A percentile compares a stretch with the other conserved stretches of the same genome.
Evolutionary conservation across 2,888 invertebrate species (phyloP).

Genomic region (Subacronicta megacephala): DNA sequence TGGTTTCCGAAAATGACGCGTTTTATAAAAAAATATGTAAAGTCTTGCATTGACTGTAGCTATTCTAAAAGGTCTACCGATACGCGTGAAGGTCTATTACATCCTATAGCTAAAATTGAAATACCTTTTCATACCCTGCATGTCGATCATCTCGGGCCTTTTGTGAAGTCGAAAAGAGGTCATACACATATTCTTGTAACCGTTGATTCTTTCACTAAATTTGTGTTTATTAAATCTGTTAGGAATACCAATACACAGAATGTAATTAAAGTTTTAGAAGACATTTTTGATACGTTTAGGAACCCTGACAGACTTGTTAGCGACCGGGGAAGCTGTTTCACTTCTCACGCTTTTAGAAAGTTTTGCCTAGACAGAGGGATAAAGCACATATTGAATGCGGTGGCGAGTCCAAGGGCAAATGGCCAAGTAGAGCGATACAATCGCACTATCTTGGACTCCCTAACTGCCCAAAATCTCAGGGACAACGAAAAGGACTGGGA

Average conservation of each 20-base stretch:
- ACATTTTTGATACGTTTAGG: constrained; percentile 21
- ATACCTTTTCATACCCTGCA: constrained; percentile 17
- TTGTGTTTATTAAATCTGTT: constrained; percentile 24
- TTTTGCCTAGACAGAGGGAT: constrained; percentile 12
- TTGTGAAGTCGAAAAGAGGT: constrained; percentile 21
- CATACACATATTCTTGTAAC: constrained; percentile 27
- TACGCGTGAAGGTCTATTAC: constrained; percentile 1
- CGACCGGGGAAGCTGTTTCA: constrained; percentile 11
- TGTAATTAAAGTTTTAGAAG: constrained; percentile 17
- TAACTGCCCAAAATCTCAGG: constrained; percentile 11
- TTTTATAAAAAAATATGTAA: constrained; percentile 17
- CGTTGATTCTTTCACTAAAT: constrained; percentile 43
- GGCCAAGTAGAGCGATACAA: constrained; percentile 32
- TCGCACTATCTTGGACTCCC: constrained; percentile 15
- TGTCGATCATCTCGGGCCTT: constrained; percentile 21
- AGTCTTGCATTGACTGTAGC: constrained; percentile 17
- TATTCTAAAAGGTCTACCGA: constrained; percentile 6
- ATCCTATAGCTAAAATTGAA: constrained; percentile 15
- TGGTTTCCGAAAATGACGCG: constrained; percentile 8
- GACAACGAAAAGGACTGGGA: constrained; percentile 20
- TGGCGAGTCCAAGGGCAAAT: constrained; percentile 20
- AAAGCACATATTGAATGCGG: constrained; percentile 16
- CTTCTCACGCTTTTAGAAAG: constrained; percentile 16
- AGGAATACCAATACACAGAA: constrained; percentile 26
- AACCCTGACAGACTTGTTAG: constrained; percentile 11